Conservation (phyloP, 2,888 invertebrate species). For the Synergus laeviventris region DNA sequence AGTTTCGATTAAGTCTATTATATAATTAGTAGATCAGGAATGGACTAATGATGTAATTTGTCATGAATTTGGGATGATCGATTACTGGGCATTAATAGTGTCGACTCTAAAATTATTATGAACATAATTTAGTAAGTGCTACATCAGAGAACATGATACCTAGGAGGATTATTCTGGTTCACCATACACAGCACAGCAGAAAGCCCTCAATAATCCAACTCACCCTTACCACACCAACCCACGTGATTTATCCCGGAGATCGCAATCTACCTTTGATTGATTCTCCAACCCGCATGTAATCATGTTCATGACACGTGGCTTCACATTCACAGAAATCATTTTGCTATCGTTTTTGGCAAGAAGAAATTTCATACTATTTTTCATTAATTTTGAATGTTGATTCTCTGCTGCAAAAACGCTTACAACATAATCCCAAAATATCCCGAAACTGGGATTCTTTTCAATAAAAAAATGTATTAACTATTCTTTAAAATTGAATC, state of each 20-base stretch:
- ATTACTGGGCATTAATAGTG: background rate
- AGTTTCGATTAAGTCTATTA: background rate
- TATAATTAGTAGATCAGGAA: background rate
- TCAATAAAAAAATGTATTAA: too few species aligned
- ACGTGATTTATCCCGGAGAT: slow-evolving; percentile 63
- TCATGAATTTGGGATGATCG: background rate
- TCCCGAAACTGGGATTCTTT: too few species aligned
- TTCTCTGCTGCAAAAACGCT: background rate
- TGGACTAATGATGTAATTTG: background rate
- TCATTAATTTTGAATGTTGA: background rate
- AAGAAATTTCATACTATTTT: slow-evolving; percentile 5
- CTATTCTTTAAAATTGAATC: too few species aligned
- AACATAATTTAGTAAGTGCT: slow-evolving; percentile 31
- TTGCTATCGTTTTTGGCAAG: background rate
- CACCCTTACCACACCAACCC: slow-evolving; percentile 58
- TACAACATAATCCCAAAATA: too few species aligned
- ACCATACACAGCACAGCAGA: slow-evolving; percentile 62
- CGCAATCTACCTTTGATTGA: slow-evolving; percentile 63
- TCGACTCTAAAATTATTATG: slow-evolving; percentile 27
- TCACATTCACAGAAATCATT: slow-evolving; percentile 17
- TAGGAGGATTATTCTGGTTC: slow-evolving; percentile 61
- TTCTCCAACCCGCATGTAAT: slow-evolving; percentile 60
- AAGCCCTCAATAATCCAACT: slow-evolving; percentile 58
- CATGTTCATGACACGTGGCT: slow-evolving; percentile 41
- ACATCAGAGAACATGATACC: slow-evolving; percentile 46